Base-by-base conservation (phyloP, 2,113 vertebrate species). In the Cygnus atratus region DNA sequence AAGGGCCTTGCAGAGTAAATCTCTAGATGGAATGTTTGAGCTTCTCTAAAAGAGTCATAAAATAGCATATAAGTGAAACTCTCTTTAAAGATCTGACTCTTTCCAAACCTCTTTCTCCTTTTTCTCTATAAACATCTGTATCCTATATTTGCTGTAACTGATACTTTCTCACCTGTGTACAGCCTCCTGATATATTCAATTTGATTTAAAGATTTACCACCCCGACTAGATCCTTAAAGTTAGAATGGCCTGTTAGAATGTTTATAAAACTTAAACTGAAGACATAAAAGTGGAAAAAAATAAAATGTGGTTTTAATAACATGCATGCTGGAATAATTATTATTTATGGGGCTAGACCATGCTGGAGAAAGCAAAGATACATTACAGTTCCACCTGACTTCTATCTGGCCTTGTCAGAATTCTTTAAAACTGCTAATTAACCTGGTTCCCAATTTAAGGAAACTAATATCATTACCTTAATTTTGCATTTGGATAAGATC, bases 251-350 rank as follows among this genome's bases (percentile, higher is more conserved):
- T 92, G 48, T 73, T 76, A 85, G 77, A 92, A 91, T 92, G 94
- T 92, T 90, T 96, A 80, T 96, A 94, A 92, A 88, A 70, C 67
- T 82, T 83, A 97, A 95, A 94, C 50, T 28, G 31, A 95, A 91
- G 79, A 63, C 48, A 90, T 88, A 88, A 93, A 94, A 94, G 58
- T 26, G 82, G 54, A 78, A 20, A 88, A 59, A 77, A 94, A 87
- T 39, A 88, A 87, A 92, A 55, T 77, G 28, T 0, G 2, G 61
- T 70, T 97, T 93, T 90, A 89, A 89, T 94, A 85, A 70, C 6
- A 18, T 73, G 4, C 67, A 92, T 67, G 41, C 82, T 96, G 73
- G 48, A 96, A 81, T 54, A 90, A 94, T 93, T 90, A 63, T 35
- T 74, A 66, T 26, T 80, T 74, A 28, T 73, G 13, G 26, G 35